Evolutionary conservation across 2,888 invertebrate species (phyloP).

Genomic region (Drosophila helvetica): DNA sequence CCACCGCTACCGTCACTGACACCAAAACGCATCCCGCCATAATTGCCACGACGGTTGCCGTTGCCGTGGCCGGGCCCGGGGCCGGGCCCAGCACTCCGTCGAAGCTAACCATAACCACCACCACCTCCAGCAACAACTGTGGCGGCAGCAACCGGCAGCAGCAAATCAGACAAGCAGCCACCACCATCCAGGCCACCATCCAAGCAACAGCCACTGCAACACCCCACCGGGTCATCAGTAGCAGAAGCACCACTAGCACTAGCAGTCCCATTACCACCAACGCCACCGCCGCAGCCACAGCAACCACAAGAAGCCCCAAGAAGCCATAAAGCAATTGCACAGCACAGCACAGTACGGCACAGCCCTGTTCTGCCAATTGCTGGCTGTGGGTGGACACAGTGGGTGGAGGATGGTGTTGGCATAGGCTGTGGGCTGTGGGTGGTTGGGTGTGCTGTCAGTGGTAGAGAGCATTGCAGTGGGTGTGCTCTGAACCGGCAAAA

Average conservation of each 20-base stretch:
- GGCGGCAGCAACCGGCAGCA: slow-evolving; percentile 34
- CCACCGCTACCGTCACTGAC: slow-evolving; percentile 27
- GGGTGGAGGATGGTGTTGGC: slow-evolving; percentile 6
- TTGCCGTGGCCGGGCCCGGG: slow-evolving; percentile 37
- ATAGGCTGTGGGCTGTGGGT: neutral
- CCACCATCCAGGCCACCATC: slow-evolving; percentile 24
- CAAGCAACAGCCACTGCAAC: slow-evolving; percentile 7
- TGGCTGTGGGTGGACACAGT: neutral
- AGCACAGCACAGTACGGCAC: neutral
- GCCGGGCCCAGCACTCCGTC: slow-evolving; percentile 46
- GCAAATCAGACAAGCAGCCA: slow-evolving; percentile 43
- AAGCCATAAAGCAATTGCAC: slow-evolving; percentile 42
- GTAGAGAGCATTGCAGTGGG: slow-evolving; percentile 10
- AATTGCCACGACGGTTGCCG: slow-evolving; percentile 53
- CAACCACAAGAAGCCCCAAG: slow-evolving; percentile 53
- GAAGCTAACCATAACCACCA: slow-evolving; percentile 44
- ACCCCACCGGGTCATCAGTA: slow-evolving; percentile 42
- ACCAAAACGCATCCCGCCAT: slow-evolving; percentile 58
- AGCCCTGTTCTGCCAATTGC: too few species aligned
- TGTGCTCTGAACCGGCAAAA: neutral
- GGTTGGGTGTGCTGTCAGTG: neutral
- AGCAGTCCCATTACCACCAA: slow-evolving; percentile 39
- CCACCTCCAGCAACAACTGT: slow-evolving; percentile 30
- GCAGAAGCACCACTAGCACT: slow-evolving; percentile 31
- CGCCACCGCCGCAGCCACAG: slow-evolving; percentile 41